phyloP scores from a whole-genome alignment of 2,113 vertebrate genomes.

The Copsychus sechellarum region DNA sequence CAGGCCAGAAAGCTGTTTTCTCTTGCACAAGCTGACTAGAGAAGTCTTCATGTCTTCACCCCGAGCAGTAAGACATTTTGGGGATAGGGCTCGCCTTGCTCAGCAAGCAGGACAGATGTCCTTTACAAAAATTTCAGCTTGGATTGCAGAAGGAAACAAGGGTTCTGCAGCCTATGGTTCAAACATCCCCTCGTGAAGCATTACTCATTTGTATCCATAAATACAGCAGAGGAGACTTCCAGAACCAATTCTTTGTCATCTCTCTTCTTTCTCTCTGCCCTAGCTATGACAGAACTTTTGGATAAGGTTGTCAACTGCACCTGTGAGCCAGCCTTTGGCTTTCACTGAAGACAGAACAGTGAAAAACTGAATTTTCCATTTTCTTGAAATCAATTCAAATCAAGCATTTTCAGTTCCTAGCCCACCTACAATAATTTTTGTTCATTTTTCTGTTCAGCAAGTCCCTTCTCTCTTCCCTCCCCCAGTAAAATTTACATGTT shows the following conservation, averaged over 20 bases:
- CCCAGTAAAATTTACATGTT: background rate
- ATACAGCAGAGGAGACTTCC: background rate
- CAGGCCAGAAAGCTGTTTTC: background rate
- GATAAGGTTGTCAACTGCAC: background rate
- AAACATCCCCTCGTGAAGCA: background rate
- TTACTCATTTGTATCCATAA: background rate
- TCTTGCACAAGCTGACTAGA: background rate
- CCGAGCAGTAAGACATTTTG: background rate
- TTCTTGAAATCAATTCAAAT: background rate
- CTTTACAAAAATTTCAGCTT: background rate
- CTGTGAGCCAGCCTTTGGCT: background rate
- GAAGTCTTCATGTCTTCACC: background rate
- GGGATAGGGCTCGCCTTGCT: background rate
- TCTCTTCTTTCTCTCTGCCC: background rate
- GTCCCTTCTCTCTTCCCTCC: background rate
- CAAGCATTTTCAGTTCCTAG: background rate
- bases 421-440: background rate
- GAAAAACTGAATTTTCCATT: background rate
- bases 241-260: rapidly evolving
- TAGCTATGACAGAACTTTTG: background rate
- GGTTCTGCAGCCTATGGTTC: background rate
- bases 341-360: background rate
- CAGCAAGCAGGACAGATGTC: background rate
- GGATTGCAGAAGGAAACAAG: background rate
- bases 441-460: background rate